These are phyloP conservation scores for Takifugu flavidus DNA, from an alignment of 2,113 vertebrate genomes.

Conservation along the genomic window DNA sequence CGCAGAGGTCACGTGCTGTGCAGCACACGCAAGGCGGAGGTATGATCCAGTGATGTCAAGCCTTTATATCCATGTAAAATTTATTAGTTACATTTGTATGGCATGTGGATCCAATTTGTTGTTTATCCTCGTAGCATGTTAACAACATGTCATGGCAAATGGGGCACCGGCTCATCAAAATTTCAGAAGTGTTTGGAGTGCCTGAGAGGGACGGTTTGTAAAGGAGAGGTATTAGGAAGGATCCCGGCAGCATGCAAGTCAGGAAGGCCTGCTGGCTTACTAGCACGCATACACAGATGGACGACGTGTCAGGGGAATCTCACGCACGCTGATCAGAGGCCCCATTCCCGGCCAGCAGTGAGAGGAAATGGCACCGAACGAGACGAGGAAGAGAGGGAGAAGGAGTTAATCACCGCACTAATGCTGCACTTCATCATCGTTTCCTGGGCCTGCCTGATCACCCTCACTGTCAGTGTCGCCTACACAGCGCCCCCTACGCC, in stretches of 20 bases:
- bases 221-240: conserved; percentile 56
- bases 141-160: conserved; percentile 47
- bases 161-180: conserved; percentile 56
- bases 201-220: conserved; percentile 45
- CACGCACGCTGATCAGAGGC: conserved; percentile 67
- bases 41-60: conserved; percentile 13
- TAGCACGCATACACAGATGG: conserved; percentile 67
- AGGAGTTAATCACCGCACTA: conserved; percentile 78
- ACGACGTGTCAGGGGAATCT: conserved; percentile 72
- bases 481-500: conserved; percentile 64
- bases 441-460: conserved; percentile 68
- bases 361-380: conserved; percentile 77
- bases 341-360: conserved; percentile 54
- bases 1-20: neutral
- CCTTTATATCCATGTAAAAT: conserved; percentile 23
- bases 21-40: neutral
- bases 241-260: conserved; percentile 54
- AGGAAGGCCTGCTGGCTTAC: conserved; percentile 60
- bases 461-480: conserved; percentile 41
- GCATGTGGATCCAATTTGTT: conserved; percentile 28
- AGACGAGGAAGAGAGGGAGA: conserved; percentile 72
- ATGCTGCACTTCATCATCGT: conserved; percentile 79
- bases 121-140: conserved; percentile 33
- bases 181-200: conserved; percentile 53
- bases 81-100: conserved; percentile 17